Percentiles rank a stretch among this genome's conserved stretches.
These are phyloP conservation scores for Cebus imitator DNA, from an alignment of 2,113 vertebrate genomes.

Conservation along the genomic window DNA sequence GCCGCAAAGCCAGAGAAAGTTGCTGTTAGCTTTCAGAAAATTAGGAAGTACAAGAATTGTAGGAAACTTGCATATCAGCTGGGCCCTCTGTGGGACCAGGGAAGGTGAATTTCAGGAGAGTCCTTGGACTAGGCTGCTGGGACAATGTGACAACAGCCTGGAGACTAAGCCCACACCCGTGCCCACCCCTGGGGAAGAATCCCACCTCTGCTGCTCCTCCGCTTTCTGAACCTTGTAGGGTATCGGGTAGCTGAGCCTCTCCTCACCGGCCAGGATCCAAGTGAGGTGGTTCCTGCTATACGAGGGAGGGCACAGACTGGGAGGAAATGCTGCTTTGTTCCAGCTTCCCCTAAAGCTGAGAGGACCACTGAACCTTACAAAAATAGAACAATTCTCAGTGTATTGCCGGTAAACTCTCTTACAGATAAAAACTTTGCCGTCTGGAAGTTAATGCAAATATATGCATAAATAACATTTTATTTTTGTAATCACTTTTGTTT, in stretches of 20 bases:
- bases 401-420: accelerated
- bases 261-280: accelerated
- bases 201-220: accelerated
- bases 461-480: background rate
- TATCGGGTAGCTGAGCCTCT: background rate
- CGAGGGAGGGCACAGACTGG: accelerated
- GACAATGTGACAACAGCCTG: accelerated
- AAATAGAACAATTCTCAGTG: accelerated
- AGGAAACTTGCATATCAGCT: background rate
- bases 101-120: background rate
- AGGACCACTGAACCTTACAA: background rate
- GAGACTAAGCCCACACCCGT: accelerated
- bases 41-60: background rate
- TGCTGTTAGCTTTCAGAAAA: background rate
- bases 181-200: background rate
- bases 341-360: background rate
- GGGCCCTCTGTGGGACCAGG: background rate
- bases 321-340: accelerated
- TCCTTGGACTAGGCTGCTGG: background rate
- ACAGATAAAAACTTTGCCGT: background rate
- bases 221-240: background rate
- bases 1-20: background rate
- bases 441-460: background rate
- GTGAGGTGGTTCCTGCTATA: accelerated
- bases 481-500: constrained; percentile 62